Conservation (phyloP, 2,113 vertebrate genomes). For the Zootoca vivipara region DNA sequence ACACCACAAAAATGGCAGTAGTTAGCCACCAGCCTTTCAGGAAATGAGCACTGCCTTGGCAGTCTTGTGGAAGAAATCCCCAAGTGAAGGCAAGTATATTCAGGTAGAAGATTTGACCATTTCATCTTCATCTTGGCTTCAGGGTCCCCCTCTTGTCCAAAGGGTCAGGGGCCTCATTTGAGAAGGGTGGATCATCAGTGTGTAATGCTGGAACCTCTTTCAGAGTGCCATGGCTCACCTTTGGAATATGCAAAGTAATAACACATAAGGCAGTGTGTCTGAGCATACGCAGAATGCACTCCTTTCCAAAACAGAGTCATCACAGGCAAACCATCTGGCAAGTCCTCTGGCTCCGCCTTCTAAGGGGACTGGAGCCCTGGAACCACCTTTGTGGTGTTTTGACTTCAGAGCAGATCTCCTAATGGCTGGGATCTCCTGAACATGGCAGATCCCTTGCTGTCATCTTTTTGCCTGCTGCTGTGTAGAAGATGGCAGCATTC, state of each 20-base stretch:
- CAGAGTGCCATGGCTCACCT: neutral
- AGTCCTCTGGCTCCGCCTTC: neutral
- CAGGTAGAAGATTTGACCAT: too few relatives aligned
- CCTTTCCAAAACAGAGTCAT: neutral
- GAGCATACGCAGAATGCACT: neutral
- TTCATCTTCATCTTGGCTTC: too few relatives aligned
- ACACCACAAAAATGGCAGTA: neutral
- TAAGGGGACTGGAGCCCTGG: neutral
- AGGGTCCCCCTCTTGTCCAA: neutral
- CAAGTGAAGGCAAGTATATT: too few relatives aligned
- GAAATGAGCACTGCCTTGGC: neutral
- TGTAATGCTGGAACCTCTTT: neutral
- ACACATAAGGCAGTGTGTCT: neutral
- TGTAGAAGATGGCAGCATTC: accelerated
- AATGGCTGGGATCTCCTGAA: neutral
- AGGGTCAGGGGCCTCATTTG: neutral
- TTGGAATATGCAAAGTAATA: neutral
- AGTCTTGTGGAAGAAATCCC: too few relatives aligned
- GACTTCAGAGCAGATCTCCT: too few relatives aligned
- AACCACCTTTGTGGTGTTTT: neutral
- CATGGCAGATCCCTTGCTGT: neutral
- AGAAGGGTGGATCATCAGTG: neutral
- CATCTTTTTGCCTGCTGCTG: too few relatives aligned
- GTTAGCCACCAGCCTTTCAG: neutral
- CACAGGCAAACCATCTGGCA: neutral